These are phyloP conservation scores for Zingel zingel DNA, from an alignment of 2,113 vertebrate species.

Conservation along the genomic window DNA sequence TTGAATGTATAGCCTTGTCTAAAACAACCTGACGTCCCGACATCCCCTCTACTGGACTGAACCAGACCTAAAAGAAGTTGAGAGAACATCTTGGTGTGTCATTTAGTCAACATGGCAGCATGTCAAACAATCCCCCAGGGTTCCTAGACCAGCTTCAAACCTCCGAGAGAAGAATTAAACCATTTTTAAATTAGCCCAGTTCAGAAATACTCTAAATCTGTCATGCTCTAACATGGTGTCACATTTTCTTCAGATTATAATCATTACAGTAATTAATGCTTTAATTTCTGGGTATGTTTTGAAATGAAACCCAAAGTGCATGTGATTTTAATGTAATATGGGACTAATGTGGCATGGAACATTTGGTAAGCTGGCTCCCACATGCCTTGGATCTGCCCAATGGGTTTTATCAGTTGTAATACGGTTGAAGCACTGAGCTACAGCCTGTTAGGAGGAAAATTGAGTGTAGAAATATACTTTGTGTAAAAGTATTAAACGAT, in stretches of 20 bases:
- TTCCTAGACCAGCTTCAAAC: slow-evolving; percentile 68
- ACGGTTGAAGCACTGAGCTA: slow-evolving; percentile 63
- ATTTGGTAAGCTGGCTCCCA: slow-evolving; percentile 78
- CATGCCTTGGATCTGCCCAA: slow-evolving; percentile 70
- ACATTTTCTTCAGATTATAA: slow-evolving; percentile 79
- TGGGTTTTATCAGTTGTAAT: slow-evolving; percentile 71
- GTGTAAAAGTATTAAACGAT: slow-evolving; percentile 25
- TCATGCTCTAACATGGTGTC: slow-evolving; percentile 79
- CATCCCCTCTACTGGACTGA: background rate
- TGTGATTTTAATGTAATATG: slow-evolving; percentile 77
- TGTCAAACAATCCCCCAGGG: slow-evolving; percentile 63
- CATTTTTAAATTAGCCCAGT: slow-evolving; percentile 72
- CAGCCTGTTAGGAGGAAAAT: slow-evolving; percentile 38
- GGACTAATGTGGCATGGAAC: slow-evolving; percentile 78
- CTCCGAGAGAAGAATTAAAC: slow-evolving; percentile 75
- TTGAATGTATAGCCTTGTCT: background rate
- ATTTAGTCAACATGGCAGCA: slow-evolving; percentile 51
- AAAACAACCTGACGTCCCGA: background rate
- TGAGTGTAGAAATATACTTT: slow-evolving; percentile 47
- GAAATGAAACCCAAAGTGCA: slow-evolving; percentile 76
- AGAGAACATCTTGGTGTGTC: slow-evolving; percentile 42
- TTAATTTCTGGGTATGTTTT: slow-evolving; percentile 77
- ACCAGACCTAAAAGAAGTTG: slow-evolving; percentile 24
- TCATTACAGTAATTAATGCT: slow-evolving; percentile 83
- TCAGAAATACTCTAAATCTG: slow-evolving; percentile 79